Percentiles rank a stretch among this genome's conserved stretches.
phyloP scores from a whole-genome alignment of 2,888 invertebrate genomes.

The Perdita meconis region DNA sequence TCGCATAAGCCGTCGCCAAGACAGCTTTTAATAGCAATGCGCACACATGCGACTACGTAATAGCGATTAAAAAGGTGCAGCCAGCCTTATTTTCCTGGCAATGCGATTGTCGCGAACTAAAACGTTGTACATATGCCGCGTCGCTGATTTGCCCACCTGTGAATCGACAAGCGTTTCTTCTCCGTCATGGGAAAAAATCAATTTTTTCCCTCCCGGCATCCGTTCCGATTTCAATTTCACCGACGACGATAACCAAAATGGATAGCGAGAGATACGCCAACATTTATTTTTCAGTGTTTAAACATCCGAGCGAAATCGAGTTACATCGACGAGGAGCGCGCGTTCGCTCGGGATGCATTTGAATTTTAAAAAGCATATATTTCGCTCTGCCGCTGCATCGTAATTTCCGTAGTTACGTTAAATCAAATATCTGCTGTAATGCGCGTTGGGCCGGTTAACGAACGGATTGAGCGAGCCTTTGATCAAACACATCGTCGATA shows the following conservation, averaged over 20 bases:
- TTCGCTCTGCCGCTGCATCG: not conserved
- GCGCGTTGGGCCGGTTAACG: conserved; percentile 3
- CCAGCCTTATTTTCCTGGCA: too few relatives aligned
- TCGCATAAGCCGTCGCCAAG: too few relatives aligned
- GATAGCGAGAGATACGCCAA: conserved; percentile 29
- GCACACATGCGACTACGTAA: too few relatives aligned
- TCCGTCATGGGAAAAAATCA: too few relatives aligned
- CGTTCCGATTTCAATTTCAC: conserved; percentile 15
- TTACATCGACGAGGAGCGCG: not conserved
- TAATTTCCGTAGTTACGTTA: conserved; percentile 18
- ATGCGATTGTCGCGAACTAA: conserved; percentile 20
- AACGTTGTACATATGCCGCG: conserved; percentile 28
- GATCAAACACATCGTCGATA: not conserved
- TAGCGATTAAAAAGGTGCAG: too few relatives aligned
- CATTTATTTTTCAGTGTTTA: conserved; percentile 37
- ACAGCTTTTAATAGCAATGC: too few relatives aligned
- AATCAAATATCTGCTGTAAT: conserved; percentile 20
- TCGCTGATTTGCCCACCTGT: too few relatives aligned
- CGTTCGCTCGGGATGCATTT: too few relatives aligned
- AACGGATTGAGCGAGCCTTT: conserved; percentile 5
- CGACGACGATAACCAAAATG: conserved; percentile 17
- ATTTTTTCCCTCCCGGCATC: conserved; percentile 7
- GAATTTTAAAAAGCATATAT: conserved; percentile 7
- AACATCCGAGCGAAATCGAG: conserved; percentile 13
- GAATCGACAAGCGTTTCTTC: too few relatives aligned